Percentiles rank a stretch among this genome's conserved stretches.
Conservation (phyloP, 2,888 invertebrate genomes). For the Agrochola circellaris region DNA sequence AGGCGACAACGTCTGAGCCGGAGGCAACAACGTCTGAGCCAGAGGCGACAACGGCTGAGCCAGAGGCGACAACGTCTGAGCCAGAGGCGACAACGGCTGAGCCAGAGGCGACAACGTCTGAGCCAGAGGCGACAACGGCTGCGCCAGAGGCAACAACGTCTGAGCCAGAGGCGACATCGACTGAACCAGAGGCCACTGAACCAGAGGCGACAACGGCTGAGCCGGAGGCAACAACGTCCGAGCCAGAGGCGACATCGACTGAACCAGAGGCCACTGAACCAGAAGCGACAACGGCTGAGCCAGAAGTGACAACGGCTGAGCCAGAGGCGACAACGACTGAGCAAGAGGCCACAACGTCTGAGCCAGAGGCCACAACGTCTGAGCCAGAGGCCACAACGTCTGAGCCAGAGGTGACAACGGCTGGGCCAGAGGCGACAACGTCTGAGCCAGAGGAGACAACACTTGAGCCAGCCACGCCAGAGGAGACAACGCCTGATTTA, state of each 20-base stretch:
- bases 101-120: not conserved
- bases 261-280: not conserved
- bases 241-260: not conserved
- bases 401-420: not conserved
- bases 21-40: not conserved
- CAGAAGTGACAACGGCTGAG: too few relatives aligned
- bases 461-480: not conserved
- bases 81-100: not conserved
- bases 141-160: rapidly evolving
- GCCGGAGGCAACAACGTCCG: not conserved
- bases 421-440: not conserved
- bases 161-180: not conserved
- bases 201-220: not conserved
- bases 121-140: not conserved
- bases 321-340: too few relatives aligned
- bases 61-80: not conserved
- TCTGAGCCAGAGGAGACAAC: not conserved
- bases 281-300: not conserved
- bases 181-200: not conserved
- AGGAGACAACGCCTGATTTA: not conserved
- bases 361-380: not conserved
- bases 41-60: not conserved
- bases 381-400: not conserved
- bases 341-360: not conserved
- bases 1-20: not conserved